Conservation (phyloP, 2,113 vertebrate genomes). For the Esox niger region DNA sequence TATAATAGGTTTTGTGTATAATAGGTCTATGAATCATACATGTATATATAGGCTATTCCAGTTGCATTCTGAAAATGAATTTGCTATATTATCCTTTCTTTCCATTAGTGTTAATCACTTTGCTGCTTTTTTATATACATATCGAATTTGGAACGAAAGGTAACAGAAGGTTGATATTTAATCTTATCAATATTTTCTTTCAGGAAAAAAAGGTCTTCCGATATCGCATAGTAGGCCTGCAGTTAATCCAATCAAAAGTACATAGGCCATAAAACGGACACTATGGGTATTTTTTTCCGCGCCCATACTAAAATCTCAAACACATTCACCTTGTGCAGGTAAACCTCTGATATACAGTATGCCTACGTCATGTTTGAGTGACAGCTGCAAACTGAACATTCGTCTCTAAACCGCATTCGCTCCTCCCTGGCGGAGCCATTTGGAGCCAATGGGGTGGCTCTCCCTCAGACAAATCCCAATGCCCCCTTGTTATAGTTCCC, state of each 20-base stretch:
- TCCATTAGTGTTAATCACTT: neutral
- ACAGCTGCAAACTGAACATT: conserved; percentile 65
- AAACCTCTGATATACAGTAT: conserved; percentile 49
- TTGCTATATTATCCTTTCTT: neutral
- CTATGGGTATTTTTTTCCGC: conserved; percentile 34
- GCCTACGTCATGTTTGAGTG: conserved; percentile 60
- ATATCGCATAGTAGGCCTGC: neutral
- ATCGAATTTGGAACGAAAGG: neutral
- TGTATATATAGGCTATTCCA: no score
- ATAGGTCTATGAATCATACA: no score
- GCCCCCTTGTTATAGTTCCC: conserved; percentile 70
- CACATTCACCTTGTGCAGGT: conserved; percentile 72
- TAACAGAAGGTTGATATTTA: neutral
- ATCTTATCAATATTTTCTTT: neutral
- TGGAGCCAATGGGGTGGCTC: conserved; percentile 69
- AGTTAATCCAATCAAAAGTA: neutral
- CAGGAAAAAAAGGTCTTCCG: neutral
- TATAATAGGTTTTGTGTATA: no score
- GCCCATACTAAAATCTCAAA: conserved; percentile 43
- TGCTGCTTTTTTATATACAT: neutral
- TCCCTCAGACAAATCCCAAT: conserved; percentile 66
- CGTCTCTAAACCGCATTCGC: conserved; percentile 50
- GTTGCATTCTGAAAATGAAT: neutral
- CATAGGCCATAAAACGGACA: conserved; percentile 17
- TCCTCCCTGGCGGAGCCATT: conserved; percentile 65